Conservation (phyloP, 2,113 vertebrate genomes). For the Hemicordylus capensis region DNA sequence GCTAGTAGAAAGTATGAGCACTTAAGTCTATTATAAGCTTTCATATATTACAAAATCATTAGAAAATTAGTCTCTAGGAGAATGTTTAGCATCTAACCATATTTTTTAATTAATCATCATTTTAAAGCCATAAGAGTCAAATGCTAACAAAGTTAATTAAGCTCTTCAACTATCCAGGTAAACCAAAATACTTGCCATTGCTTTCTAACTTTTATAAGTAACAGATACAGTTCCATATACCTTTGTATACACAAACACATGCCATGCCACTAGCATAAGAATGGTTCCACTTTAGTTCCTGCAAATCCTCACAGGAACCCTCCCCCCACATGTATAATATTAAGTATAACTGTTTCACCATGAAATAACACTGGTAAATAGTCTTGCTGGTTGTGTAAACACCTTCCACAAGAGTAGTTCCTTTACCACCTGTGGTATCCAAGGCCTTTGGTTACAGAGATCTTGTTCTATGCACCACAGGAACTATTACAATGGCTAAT, state of each 20-base stretch:
- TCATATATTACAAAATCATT: not conserved
- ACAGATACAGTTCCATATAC: not conserved
- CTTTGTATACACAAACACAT: not conserved
- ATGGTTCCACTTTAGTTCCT: not conserved
- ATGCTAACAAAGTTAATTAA: accelerated
- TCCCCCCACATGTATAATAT: not conserved
- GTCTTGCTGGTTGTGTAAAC: not conserved
- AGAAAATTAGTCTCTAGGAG: not conserved
- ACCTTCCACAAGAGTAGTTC: not conserved
- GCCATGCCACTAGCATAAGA: not conserved
- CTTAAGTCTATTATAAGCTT: not conserved
- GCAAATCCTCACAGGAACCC: not conserved
- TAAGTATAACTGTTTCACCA: not conserved
- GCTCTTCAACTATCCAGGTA: not conserved
- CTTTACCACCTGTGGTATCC: not conserved
- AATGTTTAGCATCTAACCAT: not conserved
- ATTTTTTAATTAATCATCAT: not conserved
- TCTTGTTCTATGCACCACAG: not conserved
- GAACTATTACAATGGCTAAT: not conserved
- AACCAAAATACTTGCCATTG: accelerated
- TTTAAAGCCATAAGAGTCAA: accelerated
- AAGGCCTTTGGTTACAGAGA: not conserved
- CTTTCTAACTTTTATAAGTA: accelerated
- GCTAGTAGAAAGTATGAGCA: not conserved
- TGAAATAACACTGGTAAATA: not conserved